Percentiles rank a stretch among this genome's conserved stretches.
phyloP scores from a whole-genome alignment of 2,888 invertebrate species.

The Clepsis dumicolana region DNA sequence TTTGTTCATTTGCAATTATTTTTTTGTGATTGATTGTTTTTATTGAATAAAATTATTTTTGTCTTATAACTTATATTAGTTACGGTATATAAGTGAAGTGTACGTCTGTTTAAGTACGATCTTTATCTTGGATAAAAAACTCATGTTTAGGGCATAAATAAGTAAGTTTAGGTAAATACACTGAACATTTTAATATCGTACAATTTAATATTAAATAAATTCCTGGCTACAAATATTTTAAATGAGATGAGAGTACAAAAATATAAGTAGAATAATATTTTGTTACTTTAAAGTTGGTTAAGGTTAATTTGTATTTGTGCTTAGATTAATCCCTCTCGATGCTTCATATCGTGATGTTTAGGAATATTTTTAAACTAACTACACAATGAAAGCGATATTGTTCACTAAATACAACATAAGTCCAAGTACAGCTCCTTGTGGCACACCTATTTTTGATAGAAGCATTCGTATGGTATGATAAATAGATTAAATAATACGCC shows the following conservation, averaged over 20 bases:
- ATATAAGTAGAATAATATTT: background rate
- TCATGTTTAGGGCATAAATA: too few relatives aligned
- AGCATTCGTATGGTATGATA: conserved; percentile 53
- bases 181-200: too few relatives aligned
- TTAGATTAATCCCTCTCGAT: background rate
- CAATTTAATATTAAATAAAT: background rate
- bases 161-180: too few relatives aligned
- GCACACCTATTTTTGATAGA: conserved; percentile 66
- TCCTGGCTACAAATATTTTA: background rate
- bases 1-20: too few relatives aligned
- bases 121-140: too few relatives aligned
- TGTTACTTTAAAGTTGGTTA: background rate
- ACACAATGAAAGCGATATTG: conserved; percentile 47
- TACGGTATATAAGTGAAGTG: too few relatives aligned
- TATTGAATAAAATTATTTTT: too few relatives aligned
- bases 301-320: background rate
- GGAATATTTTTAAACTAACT: background rate
- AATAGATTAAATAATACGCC: conserved; percentile 1
- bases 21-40: too few relatives aligned
- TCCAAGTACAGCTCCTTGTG: conserved; percentile 59
- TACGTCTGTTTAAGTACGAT: too few relatives aligned
- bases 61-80: too few relatives aligned
- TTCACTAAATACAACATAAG: conserved; percentile 46
- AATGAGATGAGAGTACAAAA: background rate
- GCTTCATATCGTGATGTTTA: background rate